Percentiles rank a stretch among this genome's conserved stretches.
phyloP scores from a whole-genome alignment of 64 coral and sea anemone genomes.

The Cladopsammia gracilis region DNA sequence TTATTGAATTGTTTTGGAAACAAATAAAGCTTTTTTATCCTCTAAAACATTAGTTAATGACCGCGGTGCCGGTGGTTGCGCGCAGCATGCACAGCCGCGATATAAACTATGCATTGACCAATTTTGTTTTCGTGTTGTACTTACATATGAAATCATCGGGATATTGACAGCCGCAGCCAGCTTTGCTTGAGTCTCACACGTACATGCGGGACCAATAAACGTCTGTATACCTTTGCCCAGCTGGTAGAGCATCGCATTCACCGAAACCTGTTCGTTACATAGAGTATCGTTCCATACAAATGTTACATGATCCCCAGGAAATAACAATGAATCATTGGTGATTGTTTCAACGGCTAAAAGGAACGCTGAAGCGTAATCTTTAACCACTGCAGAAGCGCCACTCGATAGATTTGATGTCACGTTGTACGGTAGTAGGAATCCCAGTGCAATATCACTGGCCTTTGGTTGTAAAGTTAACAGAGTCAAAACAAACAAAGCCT shows the following conservation, averaged over 20 bases:
- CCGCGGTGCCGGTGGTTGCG: no score
- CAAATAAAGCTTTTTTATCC: neutral
- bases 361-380: conserved; percentile 17
- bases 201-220: conserved; percentile 59
- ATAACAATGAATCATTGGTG: conserved; percentile 6
- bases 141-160: conserved; percentile 73
- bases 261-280: neutral
- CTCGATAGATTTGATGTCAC: neutral
- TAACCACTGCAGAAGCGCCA: neutral
- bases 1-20: neutral
- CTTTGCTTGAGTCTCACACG: conserved; percentile 43
- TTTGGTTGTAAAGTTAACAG: conserved; percentile 11
- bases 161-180: conserved; percentile 40
- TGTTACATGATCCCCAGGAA: conserved; percentile 11
- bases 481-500: conserved; percentile 37
- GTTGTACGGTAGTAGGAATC: conserved; percentile 56
- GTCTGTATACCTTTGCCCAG: conserved; percentile 39
- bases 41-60: no score
- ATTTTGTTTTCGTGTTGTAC: conserved; percentile 12
- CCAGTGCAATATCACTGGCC: conserved; percentile 1
- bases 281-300: conserved; percentile 11
- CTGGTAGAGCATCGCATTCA: conserved; percentile 30
- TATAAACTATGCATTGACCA: neutral
- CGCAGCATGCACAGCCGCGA: no score
- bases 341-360: conserved; percentile 19